Evolutionary conservation across 1,140 invertebrate genomes (phyloP), one percentile per base, ranked within the genome.

Genomic region (Nasonia longicornis): DNA sequence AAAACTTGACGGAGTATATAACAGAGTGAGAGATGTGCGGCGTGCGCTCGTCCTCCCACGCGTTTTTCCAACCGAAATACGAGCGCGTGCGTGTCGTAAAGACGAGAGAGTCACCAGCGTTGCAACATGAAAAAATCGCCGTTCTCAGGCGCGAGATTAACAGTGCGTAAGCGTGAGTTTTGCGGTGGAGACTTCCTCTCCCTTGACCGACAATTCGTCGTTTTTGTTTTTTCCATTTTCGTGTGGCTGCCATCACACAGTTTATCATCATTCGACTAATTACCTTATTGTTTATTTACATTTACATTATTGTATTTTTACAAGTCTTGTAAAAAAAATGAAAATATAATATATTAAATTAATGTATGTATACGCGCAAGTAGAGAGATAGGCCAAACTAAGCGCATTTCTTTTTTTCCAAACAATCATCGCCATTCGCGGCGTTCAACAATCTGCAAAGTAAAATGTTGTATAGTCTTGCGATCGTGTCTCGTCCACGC

Each of bases 91-190:
- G 7, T 58, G 72, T 16, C 14, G 67, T n/a, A 67, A 74, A 77
- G 26, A 26, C 7, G 20, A 52, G 26, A 80, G 52, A 58, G 20
- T 58, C 52, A 14, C 52, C 16, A 20, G 2, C 52, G 64, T 66
- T 80, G 71, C 71, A 58, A 69, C 20, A 69, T 52, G 35, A 80
- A 67, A 79, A 70, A 26, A 75, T 63, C 3, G 16, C 29, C n/a
- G 2, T 52, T 52, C 66, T n/a, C 22, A 38, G 42, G 48, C 6
- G 31, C 12, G 35, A n/a, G 38, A 78, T 78, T 70, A 35, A n/a
- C 26, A 58, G 70, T 20, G 26, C 52, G 52, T 35, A 31, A 66
- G 42, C 76, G 76, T 38, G 31, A 31, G 16, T 58, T 78, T 71
- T 71, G 66, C n/a, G 45, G 67, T 69, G 31, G 6, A 20, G 7